Base-by-base conservation (phyloP, 2,797 vertebrate genomes). In the Petrocephalus schoutedeni region DNA sequence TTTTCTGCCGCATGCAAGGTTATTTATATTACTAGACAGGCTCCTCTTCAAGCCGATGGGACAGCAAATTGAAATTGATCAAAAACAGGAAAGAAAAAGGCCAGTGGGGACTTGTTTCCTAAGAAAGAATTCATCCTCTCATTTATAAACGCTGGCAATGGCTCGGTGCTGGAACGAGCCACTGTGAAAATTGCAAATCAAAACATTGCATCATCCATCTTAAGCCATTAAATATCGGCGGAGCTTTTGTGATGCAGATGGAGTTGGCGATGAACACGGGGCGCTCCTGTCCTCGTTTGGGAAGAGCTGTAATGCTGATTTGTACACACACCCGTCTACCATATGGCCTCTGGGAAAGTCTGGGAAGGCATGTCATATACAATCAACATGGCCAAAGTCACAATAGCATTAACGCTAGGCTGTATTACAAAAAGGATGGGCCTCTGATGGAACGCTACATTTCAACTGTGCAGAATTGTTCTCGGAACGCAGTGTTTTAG, bases 1-100 rank as follows among this genome's bases (percentile, higher is more conserved):
- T 56, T 77, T n/a, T 36, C 74, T 32, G 59, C 14, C 58, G 32
- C 21, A 41, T 12, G 6, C 9, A 36, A 71, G 61, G 59, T 85
- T 23, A 86, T 88, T 88, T 71, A 88, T 88, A 86, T 80, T 86
- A 32, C 49, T 49, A 82, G n/a, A 74, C 41, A 80, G 61, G 67
- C 85, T 54, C 36, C 41, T 86, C 67, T 86, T 56, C 32, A 2
- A 49, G 84, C 84, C 54, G 67, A 85, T 88, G 84, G 88, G 84
- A 88, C 84, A 57, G 84, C 67, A 88, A 88, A 88, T 88, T 86
- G 84, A 88, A 88, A 88, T 88, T 88, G 88, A 88, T 88, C 80
- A 84, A 85, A 88, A 83, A 53, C 23, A 6, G 21, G 32, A 21
- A 67, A 16, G 45, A 32, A 85, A 85, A 67, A 19, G 80, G 57